Base-by-base conservation (phyloP, 2,797 vertebrate genomes). In the Sebastes kiyomatsui region DNA sequence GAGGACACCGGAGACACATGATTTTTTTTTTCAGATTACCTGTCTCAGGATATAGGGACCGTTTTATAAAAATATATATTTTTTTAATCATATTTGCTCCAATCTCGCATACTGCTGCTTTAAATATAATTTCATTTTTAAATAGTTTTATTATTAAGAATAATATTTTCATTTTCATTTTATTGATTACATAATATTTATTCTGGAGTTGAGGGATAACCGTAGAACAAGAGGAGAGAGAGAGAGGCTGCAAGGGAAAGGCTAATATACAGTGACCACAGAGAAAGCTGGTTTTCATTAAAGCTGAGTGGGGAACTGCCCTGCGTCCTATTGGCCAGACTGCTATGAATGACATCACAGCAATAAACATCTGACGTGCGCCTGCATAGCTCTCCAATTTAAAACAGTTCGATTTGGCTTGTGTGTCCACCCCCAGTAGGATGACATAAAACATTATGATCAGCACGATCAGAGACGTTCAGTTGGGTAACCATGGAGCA, bases 251-350 rank as follows among this genome's bases (percentile, higher is more conserved):
- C 2, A 14, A 3, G 25, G 7, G 64, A 46, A 3, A 16, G 32
- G 58, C 25, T 3, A 13, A 67, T 16, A 1, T n/a, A 30, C 14
- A 56, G 7, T 65, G 59, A 79, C 9, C 27, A 74, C 38, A 22
- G 20, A 27, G 23, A 74, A 82, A 90, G 71, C 91, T 95, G 95
- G 79, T 87, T 95, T 79, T 79, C 74, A 94, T 95, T 94, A 93
- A 18, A 68, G 62, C 42, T 13, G 28, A 56, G 70, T 5, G 16
- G 72, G 87, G 85, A 92, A 55, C 92, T 46, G 67, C 93, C 93
- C 82, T 83, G 6, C 73, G 2, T 93, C 89, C 76, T 72, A 94
- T 95, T 96, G 95, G 94, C 73, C 65, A 56, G 78, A 49, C 35
- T 55, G 54, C 59, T 70, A 10, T 75, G 59, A 77, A 28, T 89